phyloP scores from a whole-genome alignment of 2,797 vertebrate genomes.

The Lepilemur septentrionalis region DNA sequence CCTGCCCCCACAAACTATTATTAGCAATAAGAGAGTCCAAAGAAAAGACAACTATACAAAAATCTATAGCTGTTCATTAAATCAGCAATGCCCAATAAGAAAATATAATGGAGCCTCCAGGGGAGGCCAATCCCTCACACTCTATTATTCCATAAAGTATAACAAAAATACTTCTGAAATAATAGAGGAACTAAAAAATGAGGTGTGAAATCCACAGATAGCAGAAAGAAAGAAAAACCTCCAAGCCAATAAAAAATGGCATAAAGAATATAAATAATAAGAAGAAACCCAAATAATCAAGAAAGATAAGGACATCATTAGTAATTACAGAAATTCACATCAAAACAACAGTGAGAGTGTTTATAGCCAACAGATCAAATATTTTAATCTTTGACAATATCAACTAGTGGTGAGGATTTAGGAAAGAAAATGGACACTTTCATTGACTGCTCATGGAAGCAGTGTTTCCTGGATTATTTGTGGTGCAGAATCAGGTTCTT shows the following conservation, averaged over 20 bases:
- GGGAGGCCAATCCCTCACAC: neutral
- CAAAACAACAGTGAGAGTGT: neutral
- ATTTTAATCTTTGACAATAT: neutral
- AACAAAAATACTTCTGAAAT: constrained; percentile 18
- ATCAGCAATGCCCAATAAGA: neutral
- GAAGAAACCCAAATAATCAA: neutral
- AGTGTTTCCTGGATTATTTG: neutral
- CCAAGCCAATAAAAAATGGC: neutral
- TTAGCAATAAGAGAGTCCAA: neutral
- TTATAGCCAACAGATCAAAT: neutral
- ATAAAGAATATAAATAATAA: neutral
- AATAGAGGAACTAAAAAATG: neutral
- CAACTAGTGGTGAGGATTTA: neutral
- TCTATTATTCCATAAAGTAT: neutral
- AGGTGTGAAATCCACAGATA: neutral
- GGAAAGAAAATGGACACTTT: neutral
- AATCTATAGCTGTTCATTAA: neutral
- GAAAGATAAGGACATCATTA: neutral
- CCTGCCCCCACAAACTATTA: neutral
- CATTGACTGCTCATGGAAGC: neutral
- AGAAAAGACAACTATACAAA: neutral
- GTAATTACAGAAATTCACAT: neutral
- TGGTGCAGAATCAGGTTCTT: neutral
- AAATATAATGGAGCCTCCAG: neutral
- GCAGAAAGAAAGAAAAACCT: neutral